Evolutionary conservation across 2,113 vertebrate genomes (phyloP), one percentile per base, ranked within the genome.

Genomic region (Sterrhoptilus dennistouni): DNA sequence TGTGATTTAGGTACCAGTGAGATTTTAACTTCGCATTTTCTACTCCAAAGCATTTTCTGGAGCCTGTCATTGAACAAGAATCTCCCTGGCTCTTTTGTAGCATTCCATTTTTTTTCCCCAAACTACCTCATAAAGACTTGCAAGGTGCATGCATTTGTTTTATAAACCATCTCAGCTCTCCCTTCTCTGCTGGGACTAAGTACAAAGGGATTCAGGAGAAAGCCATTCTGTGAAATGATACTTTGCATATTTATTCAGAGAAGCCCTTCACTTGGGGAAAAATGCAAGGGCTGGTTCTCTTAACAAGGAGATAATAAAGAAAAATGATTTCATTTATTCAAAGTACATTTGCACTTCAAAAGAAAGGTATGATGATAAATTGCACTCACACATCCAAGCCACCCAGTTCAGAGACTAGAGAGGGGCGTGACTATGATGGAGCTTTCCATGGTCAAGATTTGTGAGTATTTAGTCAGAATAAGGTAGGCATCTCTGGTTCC

Each of bases 221-320:
- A 35, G 60, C 61, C 7, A 49, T 92, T 83, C 54, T 50, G 64
- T 57, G 65, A 92, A 93, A 87, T 35, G 57, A 89, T 45, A 65
- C 25, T 77, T 47, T 61, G 66, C 59, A 49, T 84, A 82, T 93
- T 95, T 93, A 94, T 83, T 94, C 84, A 94, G 79, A 79, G 84
- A 75, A 78, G 25, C 28, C 56, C 63, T 85, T 25, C 68, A 31
- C 61, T 59, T 20, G 17, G 63, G 77, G 22, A 95, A 77, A 91
- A 91, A 65, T 0, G 23, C 59, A 91, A 92, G 50, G 64, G 84
- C 47, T 87, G 56, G 61, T 57, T 89, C 95, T 95, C 92, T 89
- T 92, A 87, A 93, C 57, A 49, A 60, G 90, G 57, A 85, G 72
- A 90, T 90, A 93, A 96, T 89, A 95, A 88, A 96, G 89, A 94